Percentiles rank a stretch among this genome's conserved stretches.
These are phyloP conservation scores for Sminthopsis crassicaudata DNA, from an alignment of 2,113 vertebrate species.

Conservation along the genomic window DNA sequence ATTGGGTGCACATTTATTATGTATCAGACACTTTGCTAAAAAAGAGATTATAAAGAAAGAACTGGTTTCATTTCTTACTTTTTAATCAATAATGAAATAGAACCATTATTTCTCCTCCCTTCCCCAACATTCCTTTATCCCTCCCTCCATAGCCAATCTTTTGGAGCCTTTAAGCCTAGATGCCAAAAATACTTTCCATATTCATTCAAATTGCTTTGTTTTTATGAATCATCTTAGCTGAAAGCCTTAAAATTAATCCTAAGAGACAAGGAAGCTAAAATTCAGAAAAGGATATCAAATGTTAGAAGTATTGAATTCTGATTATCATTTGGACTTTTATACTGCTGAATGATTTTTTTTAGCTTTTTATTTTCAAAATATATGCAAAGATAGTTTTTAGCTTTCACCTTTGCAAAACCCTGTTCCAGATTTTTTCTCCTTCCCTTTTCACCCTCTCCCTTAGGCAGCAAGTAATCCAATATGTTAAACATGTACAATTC, in stretches of 20 bases:
- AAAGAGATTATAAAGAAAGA: neutral
- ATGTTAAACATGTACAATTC: too few species aligned
- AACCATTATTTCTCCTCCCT: neutral
- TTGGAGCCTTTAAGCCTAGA: neutral
- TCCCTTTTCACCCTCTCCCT: too few species aligned
- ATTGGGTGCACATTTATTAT: neutral
- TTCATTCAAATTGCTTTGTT: neutral
- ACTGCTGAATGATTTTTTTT: neutral
- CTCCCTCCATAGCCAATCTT: too few species aligned
- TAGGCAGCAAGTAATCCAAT: too few species aligned
- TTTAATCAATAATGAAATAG: neutral
- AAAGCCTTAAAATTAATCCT: neutral
- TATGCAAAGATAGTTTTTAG: too few species aligned
- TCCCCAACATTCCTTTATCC: too few species aligned
- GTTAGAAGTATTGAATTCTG: neutral
- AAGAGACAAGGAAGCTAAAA: neutral
- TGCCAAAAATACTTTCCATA: neutral
- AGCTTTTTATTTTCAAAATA: too few species aligned
- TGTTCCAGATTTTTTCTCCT: too few species aligned
- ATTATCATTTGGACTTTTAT: neutral
- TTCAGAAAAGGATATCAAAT: neutral
- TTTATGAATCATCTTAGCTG: neutral
- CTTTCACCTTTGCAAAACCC: too few species aligned
- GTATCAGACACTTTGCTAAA: neutral
- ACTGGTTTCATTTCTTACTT: neutral